Percentiles rank a stretch among this genome's conserved stretches.
Evolutionary conservation across 2,113 vertebrate genomes (phyloP).

Genomic region (Anhinga rufa): DNA sequence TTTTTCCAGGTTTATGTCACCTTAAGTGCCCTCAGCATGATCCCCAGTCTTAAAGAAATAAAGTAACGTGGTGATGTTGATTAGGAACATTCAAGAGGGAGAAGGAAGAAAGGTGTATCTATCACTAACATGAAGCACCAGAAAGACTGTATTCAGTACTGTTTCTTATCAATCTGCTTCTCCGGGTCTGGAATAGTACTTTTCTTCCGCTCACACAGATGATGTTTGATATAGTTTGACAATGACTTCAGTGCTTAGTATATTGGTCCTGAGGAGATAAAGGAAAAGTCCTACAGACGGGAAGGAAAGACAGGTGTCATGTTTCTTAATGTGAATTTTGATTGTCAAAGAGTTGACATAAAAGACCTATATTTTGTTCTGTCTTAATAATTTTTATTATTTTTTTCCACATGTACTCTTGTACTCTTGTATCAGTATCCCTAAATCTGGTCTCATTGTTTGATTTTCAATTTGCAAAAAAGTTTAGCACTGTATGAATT

Average conservation of each 20-base stretch:
- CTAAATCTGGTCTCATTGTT: background rate
- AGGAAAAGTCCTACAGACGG: background rate
- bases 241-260: background rate
- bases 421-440: background rate
- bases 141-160: background rate
- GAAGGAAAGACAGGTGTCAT: background rate
- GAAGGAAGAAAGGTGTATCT: background rate
- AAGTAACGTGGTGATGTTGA: background rate
- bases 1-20: background rate
- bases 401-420: background rate
- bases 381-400: background rate
- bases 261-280: background rate
- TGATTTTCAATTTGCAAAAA: background rate
- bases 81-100: background rate
- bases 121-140: background rate
- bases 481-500: background rate
- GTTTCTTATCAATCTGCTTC: background rate
- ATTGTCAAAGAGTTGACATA: background rate
- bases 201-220: background rate
- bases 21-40: background rate
- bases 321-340: background rate
- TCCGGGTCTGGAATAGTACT: background rate
- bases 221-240: background rate
- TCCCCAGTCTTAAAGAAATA: background rate
- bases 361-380: background rate